These are phyloP conservation scores for Falco punctatus DNA, from an alignment of 2,113 vertebrate species.

Conservation along the genomic window DNA sequence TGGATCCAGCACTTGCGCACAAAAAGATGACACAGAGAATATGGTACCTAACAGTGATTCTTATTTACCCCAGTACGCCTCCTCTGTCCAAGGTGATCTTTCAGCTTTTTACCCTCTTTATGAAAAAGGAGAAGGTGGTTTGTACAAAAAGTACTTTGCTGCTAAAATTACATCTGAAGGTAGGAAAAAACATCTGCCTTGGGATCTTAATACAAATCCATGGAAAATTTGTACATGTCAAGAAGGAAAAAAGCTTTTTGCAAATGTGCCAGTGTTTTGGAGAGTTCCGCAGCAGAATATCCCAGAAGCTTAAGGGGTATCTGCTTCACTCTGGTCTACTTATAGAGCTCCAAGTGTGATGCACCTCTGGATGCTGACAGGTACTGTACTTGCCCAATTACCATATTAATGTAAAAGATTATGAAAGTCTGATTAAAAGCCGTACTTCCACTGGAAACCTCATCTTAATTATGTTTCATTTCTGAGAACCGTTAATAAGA, in stretches of 20 bases:
- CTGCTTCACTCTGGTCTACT: not conserved
- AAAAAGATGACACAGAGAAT: not conserved
- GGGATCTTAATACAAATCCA: not conserved
- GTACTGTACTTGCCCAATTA: not conserved
- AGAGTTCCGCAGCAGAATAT: not conserved
- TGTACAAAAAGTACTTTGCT: not conserved
- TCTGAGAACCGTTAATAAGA: not conserved
- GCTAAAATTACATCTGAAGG: constrained; percentile 10
- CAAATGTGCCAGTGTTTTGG: not conserved
- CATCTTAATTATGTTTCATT: not conserved
- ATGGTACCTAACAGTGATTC: not conserved
- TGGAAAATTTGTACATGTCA: not conserved
- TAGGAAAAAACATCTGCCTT: not conserved
- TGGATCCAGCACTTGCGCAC: not conserved
- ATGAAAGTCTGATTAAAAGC: not conserved
- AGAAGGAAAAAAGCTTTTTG: constrained; percentile 7
- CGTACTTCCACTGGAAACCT: not conserved
- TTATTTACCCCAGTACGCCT: not conserved
- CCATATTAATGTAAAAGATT: not conserved
- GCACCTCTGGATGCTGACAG: not conserved
- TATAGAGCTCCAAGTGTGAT: not conserved
- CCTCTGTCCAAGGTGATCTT: not conserved
- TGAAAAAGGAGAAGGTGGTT: not conserved
- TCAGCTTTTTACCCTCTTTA: not conserved
- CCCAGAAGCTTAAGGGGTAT: not conserved